Conservation (phyloP, 2,888 invertebrate species). For the Candidula unifasciata region DNA sequence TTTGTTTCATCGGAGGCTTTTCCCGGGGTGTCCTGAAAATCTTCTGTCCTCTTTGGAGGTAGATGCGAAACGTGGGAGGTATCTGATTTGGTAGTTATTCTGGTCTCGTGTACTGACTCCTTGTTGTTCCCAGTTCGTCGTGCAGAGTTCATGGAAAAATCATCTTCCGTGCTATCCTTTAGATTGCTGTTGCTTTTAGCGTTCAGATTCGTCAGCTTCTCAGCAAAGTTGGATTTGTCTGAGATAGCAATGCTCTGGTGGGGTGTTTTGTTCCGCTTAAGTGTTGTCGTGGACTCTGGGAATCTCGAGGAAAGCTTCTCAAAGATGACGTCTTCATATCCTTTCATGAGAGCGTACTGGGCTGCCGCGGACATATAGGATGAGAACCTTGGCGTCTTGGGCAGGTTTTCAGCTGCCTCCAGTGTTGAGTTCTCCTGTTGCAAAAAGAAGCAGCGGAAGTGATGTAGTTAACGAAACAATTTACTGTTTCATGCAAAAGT, state of each 20-base stretch:
- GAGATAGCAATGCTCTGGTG: constrained; percentile 46
- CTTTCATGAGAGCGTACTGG: constrained; percentile 75
- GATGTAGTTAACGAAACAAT: too few species aligned
- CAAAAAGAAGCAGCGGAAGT: too few species aligned
- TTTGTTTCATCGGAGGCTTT: not conserved
- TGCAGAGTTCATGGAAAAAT: not conserved
- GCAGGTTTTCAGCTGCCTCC: constrained; percentile 58
- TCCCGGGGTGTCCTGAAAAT: not conserved
- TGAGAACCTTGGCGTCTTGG: constrained; percentile 69
- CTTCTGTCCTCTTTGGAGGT: not conserved
- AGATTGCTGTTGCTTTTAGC: not conserved
- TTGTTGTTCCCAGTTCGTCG: not conserved
- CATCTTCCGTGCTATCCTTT: not conserved
- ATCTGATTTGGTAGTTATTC: too few species aligned
- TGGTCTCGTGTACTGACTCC: not conserved
- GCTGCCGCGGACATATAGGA: constrained; percentile 73
- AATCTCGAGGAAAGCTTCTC: constrained; percentile 58
- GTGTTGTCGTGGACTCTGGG: constrained; percentile 60
- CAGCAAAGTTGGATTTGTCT: not conserved
- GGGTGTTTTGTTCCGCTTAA: constrained; percentile 66
- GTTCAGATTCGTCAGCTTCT: not conserved
- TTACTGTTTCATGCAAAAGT: too few species aligned
- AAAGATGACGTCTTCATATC: constrained; percentile 73
- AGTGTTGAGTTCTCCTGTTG: too few species aligned
- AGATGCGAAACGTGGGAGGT: not conserved